phyloP scores from a whole-genome alignment of 2,888 invertebrate genomes.

The Anthophora plumipes region DNA sequence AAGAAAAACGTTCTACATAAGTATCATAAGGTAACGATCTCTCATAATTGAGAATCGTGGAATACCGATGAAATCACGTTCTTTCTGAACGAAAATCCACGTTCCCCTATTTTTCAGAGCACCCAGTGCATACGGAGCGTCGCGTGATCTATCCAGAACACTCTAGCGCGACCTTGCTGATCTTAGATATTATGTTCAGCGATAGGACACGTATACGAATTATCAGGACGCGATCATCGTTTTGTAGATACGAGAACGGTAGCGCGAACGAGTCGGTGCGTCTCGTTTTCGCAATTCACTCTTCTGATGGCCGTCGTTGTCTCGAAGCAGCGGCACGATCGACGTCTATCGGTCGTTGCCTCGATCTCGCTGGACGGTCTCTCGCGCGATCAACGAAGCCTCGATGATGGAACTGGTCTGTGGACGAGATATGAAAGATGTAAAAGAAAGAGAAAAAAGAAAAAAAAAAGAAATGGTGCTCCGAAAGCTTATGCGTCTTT shows the following conservation, averaged over 20 bases:
- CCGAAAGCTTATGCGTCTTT: conserved; percentile 63
- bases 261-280: conserved; percentile 50
- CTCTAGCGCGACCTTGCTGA: conserved; percentile 75
- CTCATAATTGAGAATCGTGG: background rate
- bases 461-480: conserved; percentile 50
- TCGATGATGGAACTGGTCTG: background rate
- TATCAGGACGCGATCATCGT: conserved; percentile 67
- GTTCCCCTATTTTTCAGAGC: conserved; percentile 49
- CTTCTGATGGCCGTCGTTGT: conserved; percentile 20
- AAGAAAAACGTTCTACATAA: no score
- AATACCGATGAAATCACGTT: background rate
- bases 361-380: background rate
- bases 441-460: background rate
- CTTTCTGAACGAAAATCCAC: background rate
- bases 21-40: no score
- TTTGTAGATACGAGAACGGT: conserved; percentile 25
- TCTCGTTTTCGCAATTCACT: conserved; percentile 57
- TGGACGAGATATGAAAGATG: background rate
- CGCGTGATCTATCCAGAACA: conserved; percentile 68
- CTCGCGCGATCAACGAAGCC: background rate
- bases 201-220: conserved; percentile 74
- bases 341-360: background rate
- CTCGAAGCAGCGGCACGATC: background rate
- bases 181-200: conserved; percentile 71
- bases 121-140: conserved; percentile 58